Evolutionary conservation across 1,140 invertebrate genomes (phyloP).

Genomic region (Holotrichia oblita): DNA sequence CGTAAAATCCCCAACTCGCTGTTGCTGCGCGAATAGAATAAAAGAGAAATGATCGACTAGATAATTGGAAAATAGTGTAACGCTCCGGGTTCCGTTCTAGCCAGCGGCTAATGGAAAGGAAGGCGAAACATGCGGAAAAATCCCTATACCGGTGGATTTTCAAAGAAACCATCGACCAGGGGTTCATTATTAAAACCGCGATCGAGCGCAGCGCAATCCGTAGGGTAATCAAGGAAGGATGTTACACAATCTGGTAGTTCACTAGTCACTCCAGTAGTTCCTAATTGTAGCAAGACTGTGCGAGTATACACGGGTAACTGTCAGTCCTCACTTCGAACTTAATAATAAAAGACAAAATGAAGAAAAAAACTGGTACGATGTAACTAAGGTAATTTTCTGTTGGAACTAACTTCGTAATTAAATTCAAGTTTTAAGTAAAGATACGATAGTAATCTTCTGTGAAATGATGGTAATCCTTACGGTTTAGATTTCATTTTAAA

Average conservation of each 20-base stretch:
- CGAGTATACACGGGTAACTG: too few species aligned
- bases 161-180: background rate
- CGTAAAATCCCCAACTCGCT: background rate
- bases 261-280: too few species aligned
- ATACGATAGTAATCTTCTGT: background rate
- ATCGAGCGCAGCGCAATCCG: constrained; percentile 5
- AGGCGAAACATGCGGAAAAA: constrained; percentile 22
- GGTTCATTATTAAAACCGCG: constrained; percentile 12
- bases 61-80: constrained; percentile 31
- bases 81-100: background rate
- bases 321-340: too few species aligned
- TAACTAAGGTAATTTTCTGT: background rate
- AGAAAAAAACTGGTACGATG: too few species aligned
- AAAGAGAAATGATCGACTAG: constrained; percentile 29
- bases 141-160: background rate
- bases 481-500: background rate
- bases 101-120: constrained; percentile 24
- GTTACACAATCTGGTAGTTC: background rate
- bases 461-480: background rate
- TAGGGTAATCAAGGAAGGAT: background rate
- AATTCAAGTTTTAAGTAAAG: background rate
- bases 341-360: too few species aligned
- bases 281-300: too few species aligned
- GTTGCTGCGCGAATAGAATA: constrained; percentile 10
- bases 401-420: background rate